Evolutionary conservation across 2,797 vertebrate genomes (phyloP).

Genomic region (Pogonophryne albipinna): DNA sequence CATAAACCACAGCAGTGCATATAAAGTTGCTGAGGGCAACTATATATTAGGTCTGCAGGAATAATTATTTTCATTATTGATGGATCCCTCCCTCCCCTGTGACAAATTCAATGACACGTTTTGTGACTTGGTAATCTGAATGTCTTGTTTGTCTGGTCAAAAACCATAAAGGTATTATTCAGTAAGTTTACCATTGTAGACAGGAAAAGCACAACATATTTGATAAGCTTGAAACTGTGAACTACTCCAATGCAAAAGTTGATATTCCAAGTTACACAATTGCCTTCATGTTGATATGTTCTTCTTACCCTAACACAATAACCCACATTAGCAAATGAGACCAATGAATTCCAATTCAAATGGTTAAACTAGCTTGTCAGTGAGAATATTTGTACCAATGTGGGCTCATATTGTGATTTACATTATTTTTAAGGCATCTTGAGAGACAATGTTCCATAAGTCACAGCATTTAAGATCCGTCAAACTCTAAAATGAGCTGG

Average conservation of each 20-base stretch:
- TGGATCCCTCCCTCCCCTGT: not conserved
- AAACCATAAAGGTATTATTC: slow-evolving; percentile 2
- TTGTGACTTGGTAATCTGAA: not conserved
- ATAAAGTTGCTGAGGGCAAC: not conserved
- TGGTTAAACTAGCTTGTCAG: not conserved
- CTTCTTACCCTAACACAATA: not conserved
- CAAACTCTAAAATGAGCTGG: slow-evolving; percentile 50
- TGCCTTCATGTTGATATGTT: not conserved
- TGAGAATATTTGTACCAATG: not conserved
- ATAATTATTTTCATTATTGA: not conserved
- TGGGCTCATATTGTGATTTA: not conserved
- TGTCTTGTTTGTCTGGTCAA: not conserved
- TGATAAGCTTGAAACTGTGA: not conserved
- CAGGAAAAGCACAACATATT: not conserved
- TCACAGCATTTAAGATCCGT: slow-evolving; percentile 15
- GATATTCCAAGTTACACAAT: not conserved
- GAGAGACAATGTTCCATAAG: slow-evolving; percentile 10
- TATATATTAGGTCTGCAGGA: not conserved
- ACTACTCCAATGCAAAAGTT: not conserved
- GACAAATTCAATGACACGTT: not conserved
- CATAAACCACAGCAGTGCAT: not conserved
- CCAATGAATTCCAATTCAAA: not conserved
- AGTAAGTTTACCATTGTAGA: not conserved
- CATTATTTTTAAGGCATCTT: slow-evolving; percentile 6
- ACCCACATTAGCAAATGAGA: not conserved